Evolutionary conservation across 2,113 vertebrate species (phyloP).

Genomic region (Ceuthmochares aereus): DNA sequence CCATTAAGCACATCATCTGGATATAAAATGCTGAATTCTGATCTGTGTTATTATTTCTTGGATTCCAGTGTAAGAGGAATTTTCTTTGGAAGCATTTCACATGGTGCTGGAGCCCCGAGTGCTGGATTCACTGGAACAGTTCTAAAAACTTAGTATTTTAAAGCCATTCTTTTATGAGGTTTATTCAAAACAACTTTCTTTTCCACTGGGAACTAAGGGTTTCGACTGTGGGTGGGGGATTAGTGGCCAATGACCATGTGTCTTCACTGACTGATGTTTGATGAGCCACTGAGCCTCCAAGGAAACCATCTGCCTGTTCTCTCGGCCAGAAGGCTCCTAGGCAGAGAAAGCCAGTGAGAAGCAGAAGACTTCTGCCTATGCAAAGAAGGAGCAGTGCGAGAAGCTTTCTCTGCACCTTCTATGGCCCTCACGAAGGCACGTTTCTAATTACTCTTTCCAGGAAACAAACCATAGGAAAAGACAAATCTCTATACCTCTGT

Average conservation of each 20-base stretch:
- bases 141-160: constrained; percentile 6
- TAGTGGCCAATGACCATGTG: background rate
- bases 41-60: constrained; percentile 9
- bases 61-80: background rate
- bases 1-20: constrained; percentile 44
- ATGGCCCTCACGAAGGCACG: background rate
- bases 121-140: background rate
- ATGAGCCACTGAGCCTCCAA: constrained; percentile 19
- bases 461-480: background rate
- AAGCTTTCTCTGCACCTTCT: background rate
- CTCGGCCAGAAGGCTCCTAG: background rate
- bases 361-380: background rate
- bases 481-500: background rate
- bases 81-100: background rate
- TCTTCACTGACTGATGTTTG: background rate
- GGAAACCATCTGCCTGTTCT: constrained; percentile 30
- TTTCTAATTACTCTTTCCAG: background rate
- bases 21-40: background rate
- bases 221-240: constrained; percentile 6
- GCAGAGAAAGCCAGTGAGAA: background rate
- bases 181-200: constrained; percentile 15
- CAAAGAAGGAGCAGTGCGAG: background rate
- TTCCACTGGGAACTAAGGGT: background rate
- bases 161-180: background rate
- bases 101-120: background rate